Evolutionary conservation across 2,113 vertebrate genomes (phyloP).

Genomic region (Urocitellus parryii): DNA sequence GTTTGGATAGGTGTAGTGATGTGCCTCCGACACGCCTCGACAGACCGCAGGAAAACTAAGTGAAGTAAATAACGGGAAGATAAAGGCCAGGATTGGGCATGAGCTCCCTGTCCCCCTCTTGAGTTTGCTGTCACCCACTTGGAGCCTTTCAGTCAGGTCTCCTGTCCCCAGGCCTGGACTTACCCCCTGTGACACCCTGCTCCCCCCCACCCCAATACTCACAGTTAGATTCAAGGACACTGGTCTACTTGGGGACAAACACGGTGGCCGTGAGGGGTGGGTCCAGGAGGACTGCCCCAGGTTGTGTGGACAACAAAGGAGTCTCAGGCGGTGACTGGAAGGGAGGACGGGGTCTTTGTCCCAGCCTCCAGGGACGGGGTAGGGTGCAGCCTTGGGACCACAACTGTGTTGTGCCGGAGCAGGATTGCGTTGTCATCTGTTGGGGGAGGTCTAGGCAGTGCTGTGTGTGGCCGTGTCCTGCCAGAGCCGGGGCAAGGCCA

Average conservation of each 20-base stretch:
- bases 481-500: background rate
- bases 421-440: background rate
- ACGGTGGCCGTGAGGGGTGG: background rate
- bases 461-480: background rate
- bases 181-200: background rate
- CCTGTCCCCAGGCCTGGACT: background rate
- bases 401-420: no score
- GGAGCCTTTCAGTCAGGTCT: background rate
- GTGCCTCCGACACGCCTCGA: background rate
- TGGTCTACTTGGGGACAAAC: background rate
- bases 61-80: background rate
- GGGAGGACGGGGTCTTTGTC: background rate
- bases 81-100: background rate
- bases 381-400: background rate
- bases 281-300: background rate
- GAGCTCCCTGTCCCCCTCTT: background rate
- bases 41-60: background rate
- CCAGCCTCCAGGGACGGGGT: background rate
- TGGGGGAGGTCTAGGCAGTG: background rate
- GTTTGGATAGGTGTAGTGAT: background rate
- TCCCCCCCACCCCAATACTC: background rate
- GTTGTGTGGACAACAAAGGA: background rate
- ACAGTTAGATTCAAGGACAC: background rate
- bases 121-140: background rate
- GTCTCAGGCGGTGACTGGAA: background rate